These are phyloP conservation scores for Gallinago stenura DNA, from an alignment of 2,797 vertebrate genomes.

Conservation along the genomic window DNA sequence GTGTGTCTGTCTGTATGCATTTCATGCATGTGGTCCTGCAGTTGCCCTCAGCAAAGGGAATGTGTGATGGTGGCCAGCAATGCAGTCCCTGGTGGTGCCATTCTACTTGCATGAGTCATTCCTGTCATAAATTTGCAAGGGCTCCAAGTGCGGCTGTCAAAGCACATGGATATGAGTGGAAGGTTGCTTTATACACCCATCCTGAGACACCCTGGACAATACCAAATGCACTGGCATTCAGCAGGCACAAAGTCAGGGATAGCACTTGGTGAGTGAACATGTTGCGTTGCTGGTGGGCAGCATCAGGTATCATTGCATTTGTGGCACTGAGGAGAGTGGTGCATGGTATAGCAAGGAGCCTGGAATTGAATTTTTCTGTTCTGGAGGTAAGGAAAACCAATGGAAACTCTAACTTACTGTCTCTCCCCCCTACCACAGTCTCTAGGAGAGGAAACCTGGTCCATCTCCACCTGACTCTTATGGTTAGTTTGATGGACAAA, in stretches of 20 bases:
- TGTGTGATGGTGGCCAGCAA: not conserved
- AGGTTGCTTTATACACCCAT: not conserved
- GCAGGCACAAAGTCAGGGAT: not conserved
- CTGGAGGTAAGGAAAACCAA: not conserved
- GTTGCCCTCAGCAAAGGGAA: not conserved
- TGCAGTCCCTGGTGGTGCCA: not conserved
- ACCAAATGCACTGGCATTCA: not conserved
- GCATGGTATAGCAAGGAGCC: accelerated
- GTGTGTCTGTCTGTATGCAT: not conserved
- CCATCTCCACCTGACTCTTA: not conserved
- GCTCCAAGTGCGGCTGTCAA: not conserved
- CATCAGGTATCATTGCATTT: not conserved
- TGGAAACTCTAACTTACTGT: not conserved
- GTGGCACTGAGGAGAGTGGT: not conserved
- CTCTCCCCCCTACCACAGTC: not conserved
- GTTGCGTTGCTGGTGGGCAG: not conserved
- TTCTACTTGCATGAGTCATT: accelerated
- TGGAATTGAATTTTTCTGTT: not conserved
- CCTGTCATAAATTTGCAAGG: not conserved
- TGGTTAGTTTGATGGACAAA: not conserved
- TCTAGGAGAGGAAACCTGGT: not conserved
- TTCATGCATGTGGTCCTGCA: not conserved
- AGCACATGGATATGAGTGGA: not conserved
- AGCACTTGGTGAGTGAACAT: accelerated
- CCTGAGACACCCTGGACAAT: not conserved